These are phyloP conservation scores for Ennomos quercinarius DNA, from an alignment of 2,888 invertebrate species.

Conservation along the genomic window DNA sequence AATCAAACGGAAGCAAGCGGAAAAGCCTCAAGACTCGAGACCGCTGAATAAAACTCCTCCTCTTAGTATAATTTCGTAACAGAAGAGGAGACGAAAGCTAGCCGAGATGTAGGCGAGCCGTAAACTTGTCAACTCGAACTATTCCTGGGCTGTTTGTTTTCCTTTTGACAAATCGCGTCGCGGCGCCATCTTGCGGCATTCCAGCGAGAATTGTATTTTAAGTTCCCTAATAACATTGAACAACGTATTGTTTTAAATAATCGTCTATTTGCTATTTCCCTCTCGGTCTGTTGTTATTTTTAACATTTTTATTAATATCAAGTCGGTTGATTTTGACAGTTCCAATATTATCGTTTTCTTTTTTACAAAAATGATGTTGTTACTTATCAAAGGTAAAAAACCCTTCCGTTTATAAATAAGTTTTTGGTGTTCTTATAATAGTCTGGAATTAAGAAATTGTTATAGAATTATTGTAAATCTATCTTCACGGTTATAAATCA, in stretches of 20 bases:
- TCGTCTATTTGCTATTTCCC: neutral
- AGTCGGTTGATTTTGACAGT: no score
- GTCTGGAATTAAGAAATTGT: neutral
- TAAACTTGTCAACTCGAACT: conserved; percentile 83
- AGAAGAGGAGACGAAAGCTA: conserved; percentile 44
- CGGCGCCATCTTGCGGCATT: conserved; percentile 74
- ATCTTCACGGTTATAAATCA: conserved; percentile 14
- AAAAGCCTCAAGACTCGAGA: conserved; percentile 49
- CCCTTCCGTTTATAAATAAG: no score
- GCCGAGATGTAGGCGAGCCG: conserved; percentile 52
- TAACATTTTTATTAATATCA: no score
- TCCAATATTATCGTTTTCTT: no score
- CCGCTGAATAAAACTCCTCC: conserved; percentile 63
- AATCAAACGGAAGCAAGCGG: conserved; percentile 51
- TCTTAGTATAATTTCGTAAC: conserved; percentile 64
- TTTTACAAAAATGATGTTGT: no score
- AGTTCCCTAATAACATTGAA: conserved; percentile 33
- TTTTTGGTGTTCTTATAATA: neutral
- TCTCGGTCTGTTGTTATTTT: no score
- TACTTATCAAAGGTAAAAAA: no score
- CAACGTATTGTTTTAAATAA: conserved; percentile 6
- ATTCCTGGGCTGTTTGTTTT: conserved; percentile 81
- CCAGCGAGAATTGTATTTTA: conserved; percentile 45
- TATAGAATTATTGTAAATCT: conserved; percentile 5
- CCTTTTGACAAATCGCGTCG: conserved; percentile 80